These are phyloP conservation scores for Hipposideros armiger DNA, from an alignment of 2,113 vertebrate genomes.

Conservation along the genomic window DNA sequence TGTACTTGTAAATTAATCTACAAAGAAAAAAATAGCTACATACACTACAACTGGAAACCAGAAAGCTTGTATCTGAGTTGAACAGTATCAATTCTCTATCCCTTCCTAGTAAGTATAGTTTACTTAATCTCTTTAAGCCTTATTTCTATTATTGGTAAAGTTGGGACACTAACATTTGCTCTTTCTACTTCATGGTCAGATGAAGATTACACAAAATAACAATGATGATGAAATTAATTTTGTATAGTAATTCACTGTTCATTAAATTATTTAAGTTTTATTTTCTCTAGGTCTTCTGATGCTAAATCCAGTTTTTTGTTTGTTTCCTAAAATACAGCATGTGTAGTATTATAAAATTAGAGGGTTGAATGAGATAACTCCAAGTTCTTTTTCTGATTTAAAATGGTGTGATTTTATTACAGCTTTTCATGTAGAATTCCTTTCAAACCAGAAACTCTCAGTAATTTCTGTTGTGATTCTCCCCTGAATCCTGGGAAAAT, in stretches of 20 bases:
- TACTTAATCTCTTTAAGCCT: background rate
- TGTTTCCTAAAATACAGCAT: background rate
- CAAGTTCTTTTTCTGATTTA: background rate
- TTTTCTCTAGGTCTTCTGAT: constrained; percentile 13
- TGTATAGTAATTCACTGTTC: background rate
- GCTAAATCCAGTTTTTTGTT: background rate
- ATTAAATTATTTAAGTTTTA: constrained; percentile 52
- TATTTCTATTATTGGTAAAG: constrained; percentile 10
- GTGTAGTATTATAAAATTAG: constrained; percentile 1
- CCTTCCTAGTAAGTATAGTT: background rate
- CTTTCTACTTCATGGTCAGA: constrained; percentile 6
- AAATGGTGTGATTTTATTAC: constrained; percentile 1
- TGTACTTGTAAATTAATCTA: constrained; percentile 13
- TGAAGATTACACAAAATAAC: background rate
- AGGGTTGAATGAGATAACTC: background rate
- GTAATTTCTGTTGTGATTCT: constrained; percentile 5
- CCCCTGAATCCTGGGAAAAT: background rate
- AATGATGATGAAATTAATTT: constrained; percentile 10
- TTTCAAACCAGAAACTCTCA: constrained; percentile 34
- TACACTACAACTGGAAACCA: background rate
- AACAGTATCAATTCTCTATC: constrained; percentile 7
- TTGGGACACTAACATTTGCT: background rate
- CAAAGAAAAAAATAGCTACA: constrained; percentile 23
- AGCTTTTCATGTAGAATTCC: background rate
- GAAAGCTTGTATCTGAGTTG: background rate